Evolutionary conservation across 2,113 vertebrate genomes (phyloP), one percentile per base, ranked within the genome.

Genomic region (Pterocles orientalis): DNA sequence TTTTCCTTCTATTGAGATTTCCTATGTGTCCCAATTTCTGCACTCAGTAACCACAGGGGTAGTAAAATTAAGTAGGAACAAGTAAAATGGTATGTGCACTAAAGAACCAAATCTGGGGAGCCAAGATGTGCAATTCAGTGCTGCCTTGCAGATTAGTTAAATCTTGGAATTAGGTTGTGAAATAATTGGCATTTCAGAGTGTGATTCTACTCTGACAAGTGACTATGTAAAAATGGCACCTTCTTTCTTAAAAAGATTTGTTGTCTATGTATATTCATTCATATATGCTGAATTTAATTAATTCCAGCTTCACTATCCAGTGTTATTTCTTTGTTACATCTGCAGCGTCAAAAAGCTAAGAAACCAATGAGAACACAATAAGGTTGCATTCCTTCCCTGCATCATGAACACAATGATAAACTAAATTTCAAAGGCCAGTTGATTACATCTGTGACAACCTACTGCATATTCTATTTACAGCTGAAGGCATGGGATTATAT

Each of bases 41-140:
- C 84, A 88, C 51, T 92, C 47, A 61, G 92, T 84, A 97, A 95
- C 69, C 62, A 86, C 16, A 47, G 72, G 61, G 78, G 96, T 97
- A 97, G 91, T 43, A 94, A 96, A 97, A 95, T 97, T 95, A 97
- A 95, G 95, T 95, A 96, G 45, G 36, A 96, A 82, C 31, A 78
- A 66, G 8, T 61, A 97, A 73, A 70, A 90, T 93, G 53, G 90
- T 83, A 69, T 19, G 45, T 90, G 69, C 77, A 91, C 56, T 83
- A 70, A 95, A 92, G 78, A 88, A 82, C 41, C 33, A 97, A 90
- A 92, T 77, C 95, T 2, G 41, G 77, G 68, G 43, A 97, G 29
- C 36, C 47, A 43, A 97, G 88, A 94, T 47, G 68, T 50, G 62
- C 65, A 94, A 26, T 95, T 95, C 90, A 62, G 41, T 85, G 95